Evolutionary conservation across 2,797 vertebrate genomes (phyloP).

Genomic region (Enteromius argenteus): DNA sequence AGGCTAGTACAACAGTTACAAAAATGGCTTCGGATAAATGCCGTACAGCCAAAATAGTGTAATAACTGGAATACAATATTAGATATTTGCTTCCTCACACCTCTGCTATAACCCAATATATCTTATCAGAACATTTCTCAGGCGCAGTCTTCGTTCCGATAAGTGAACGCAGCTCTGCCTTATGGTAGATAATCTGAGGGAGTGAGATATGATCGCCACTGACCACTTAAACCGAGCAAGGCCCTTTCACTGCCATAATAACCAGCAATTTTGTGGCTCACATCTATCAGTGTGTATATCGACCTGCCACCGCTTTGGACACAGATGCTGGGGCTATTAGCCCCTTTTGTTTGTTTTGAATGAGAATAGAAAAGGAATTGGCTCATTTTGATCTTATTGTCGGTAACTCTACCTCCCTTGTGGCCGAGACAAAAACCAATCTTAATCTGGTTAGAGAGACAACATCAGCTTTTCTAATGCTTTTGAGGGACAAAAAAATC

Average conservation of each 20-base stretch:
- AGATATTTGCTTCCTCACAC: constrained; percentile 41
- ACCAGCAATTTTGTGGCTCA: constrained; percentile 71
- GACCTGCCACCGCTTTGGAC: constrained; percentile 81
- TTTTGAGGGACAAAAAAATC: constrained; percentile 83
- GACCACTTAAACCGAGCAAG: constrained; percentile 71
- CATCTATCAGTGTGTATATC: constrained; percentile 80
- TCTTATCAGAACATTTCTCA: constrained; percentile 61
- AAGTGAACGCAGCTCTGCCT: constrained; percentile 63
- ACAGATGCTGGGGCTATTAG: constrained; percentile 86
- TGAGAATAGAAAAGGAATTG: constrained; percentile 86
- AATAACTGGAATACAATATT: constrained; percentile 52
- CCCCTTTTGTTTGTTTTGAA: constrained; percentile 87
- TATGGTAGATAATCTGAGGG: constrained; percentile 63
- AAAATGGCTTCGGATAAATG: constrained; percentile 40
- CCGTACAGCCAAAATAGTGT: constrained; percentile 53
- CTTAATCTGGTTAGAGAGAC: constrained; percentile 82
- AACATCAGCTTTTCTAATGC: constrained; percentile 81
- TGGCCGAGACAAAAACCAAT: constrained; percentile 81
- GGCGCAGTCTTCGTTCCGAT: constrained; percentile 57
- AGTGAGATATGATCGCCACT: constrained; percentile 77
- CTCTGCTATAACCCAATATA: constrained; percentile 55
- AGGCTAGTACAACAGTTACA: constrained; percentile 5
- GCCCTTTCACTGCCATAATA: constrained; percentile 76
- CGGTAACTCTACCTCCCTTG: constrained; percentile 85
- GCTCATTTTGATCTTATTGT: constrained; percentile 86